These are phyloP conservation scores for Enteromius paludinosus DNA, from an alignment of 2,797 vertebrate genomes.

Conservation along the genomic window DNA sequence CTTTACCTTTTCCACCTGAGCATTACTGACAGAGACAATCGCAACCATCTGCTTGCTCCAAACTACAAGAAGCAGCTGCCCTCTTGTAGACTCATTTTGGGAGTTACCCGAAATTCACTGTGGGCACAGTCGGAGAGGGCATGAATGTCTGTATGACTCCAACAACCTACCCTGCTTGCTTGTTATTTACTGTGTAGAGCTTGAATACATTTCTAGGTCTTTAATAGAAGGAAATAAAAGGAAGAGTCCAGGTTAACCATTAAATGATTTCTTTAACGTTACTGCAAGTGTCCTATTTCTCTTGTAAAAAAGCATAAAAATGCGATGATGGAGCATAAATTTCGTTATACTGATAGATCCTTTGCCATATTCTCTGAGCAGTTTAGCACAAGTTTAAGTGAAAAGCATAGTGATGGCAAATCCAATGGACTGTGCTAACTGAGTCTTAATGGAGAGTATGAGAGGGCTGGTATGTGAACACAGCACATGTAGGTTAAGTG, in stretches of 20 bases:
- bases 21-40: constrained; percentile 32
- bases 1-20: constrained; percentile 29
- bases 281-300: neutral
- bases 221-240: neutral
- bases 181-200: neutral
- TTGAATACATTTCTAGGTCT: constrained; percentile 10
- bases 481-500: constrained; percentile 41
- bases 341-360: neutral
- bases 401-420: neutral
- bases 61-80: constrained; percentile 25
- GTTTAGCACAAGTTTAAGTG: neutral
- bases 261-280: neutral
- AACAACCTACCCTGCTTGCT: neutral
- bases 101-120: constrained; percentile 21
- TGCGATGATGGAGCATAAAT: neutral
- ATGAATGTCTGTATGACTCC: neutral
- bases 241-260: neutral
- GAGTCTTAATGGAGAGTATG: constrained; percentile 15
- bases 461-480: constrained; percentile 5
- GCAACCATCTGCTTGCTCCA: constrained; percentile 29
- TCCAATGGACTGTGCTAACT: neutral
- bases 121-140: neutral
- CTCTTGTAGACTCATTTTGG: constrained; percentile 3
- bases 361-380: neutral
- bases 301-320: neutral